phyloP scores from a whole-genome alignment of 2,888 invertebrate species.

The Crossocerus cetratus region DNA sequence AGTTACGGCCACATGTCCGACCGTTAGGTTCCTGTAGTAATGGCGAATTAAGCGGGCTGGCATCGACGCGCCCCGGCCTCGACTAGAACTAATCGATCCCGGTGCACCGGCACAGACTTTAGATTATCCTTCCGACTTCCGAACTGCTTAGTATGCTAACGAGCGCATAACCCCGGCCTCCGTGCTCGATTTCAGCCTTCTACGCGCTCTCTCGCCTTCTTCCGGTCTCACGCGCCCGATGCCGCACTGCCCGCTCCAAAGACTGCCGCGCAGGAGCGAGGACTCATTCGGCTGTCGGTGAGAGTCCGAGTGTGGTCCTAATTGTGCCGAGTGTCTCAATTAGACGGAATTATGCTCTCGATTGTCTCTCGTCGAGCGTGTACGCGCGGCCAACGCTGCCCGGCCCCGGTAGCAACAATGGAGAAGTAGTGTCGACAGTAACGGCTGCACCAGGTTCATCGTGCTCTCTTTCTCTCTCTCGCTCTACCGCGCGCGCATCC shows the following conservation, averaged over 20 bases:
- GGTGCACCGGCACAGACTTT: too few species aligned
- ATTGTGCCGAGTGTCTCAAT: constrained; percentile 51
- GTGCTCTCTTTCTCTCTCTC: constrained; percentile 24
- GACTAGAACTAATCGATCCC: too few species aligned
- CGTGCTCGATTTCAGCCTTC: too few species aligned
- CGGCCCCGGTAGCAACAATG: constrained; percentile 42
- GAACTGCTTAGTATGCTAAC: too few species aligned
- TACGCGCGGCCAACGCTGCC: constrained; percentile 17
- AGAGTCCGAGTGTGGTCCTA: constrained; percentile 34
- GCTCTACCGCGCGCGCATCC: constrained; percentile 24
- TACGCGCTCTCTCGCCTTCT: too few species aligned
- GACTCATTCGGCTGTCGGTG: constrained; percentile 23
- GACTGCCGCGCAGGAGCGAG: background rate
- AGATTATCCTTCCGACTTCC: too few species aligned
- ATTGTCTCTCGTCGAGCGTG: constrained; percentile 44
- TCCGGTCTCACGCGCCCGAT: too few species aligned
- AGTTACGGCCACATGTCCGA: background rate
- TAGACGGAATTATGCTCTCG: constrained; percentile 53
- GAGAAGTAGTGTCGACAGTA: constrained; percentile 27
- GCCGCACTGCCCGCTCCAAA: too few species aligned
- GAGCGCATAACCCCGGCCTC: too few species aligned
- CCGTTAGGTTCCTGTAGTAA: background rate
- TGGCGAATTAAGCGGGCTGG: background rate
- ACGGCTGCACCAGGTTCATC: constrained; percentile 32
- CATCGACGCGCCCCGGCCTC: background rate